Conservation (phyloP, 1,140 invertebrate species). For the Drosophila elegans region DNA sequence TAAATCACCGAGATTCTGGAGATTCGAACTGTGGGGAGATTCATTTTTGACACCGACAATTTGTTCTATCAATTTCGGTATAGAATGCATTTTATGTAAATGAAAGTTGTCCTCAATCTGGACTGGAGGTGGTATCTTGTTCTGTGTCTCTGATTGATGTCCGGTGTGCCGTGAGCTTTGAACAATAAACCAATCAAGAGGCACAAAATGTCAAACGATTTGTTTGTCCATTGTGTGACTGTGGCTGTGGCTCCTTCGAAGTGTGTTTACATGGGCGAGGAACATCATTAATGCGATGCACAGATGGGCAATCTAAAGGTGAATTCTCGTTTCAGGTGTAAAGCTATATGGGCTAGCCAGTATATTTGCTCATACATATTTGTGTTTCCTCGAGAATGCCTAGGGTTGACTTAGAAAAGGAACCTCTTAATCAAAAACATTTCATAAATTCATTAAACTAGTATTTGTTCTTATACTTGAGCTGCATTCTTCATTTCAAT, state of each 20-base stretch:
- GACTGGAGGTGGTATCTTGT: conserved; percentile 37
- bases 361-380: background rate
- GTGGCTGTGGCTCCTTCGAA: background rate
- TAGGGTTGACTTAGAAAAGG: too few relatives aligned
- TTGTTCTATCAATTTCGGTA: conserved; percentile 70
- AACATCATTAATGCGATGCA: conserved; percentile 24
- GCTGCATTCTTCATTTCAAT: too few relatives aligned
- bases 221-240: conserved; percentile 59
- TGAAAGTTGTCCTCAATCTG: conserved; percentile 78
- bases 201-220: conserved; percentile 65
- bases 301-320: conserved; percentile 36
- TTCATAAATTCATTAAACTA: too few relatives aligned
- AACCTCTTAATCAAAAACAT: too few relatives aligned
- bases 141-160: conserved; percentile 67
- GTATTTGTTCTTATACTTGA: too few relatives aligned
- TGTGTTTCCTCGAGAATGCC: background rate
- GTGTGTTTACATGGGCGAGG: conserved; percentile 39
- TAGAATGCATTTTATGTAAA: conserved; percentile 77
- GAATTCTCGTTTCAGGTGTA: conserved; percentile 8
- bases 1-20: conserved; percentile 34
- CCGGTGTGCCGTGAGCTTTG: conserved; percentile 41
- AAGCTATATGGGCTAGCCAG: background rate
- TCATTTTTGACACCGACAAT: conserved; percentile 74
- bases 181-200: conserved; percentile 81
- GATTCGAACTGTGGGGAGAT: background rate